Evolutionary conservation across 2,888 invertebrate genomes (phyloP), one percentile per base, ranked within the genome.

Genomic region (Kryphioiulus occultus): DNA sequence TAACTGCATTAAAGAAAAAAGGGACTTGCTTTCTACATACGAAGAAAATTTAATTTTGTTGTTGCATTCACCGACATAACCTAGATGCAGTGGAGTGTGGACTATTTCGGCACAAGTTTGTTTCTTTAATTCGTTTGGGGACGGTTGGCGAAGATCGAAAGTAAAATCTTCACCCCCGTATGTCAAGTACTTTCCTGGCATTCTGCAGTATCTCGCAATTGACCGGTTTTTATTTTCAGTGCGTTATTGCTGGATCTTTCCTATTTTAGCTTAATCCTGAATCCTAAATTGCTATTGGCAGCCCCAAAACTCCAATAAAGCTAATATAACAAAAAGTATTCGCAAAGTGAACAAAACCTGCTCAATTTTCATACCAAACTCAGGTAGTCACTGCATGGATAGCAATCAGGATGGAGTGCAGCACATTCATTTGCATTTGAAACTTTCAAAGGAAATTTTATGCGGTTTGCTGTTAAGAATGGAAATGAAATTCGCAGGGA

Each of bases 91-190:
- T n/a, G n/a, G 53, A 53, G 53, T 53, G 17, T 53, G 53, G 53
- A 53, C 19, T 53, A 53, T 53, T 53, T 53, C 5, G 53, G 53
- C 53, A n/a, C 53, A n/a, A 53, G 53, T n/a, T 53, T 53, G 53
- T n/a, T 53, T 53, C n/a, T n/a, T n/a, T 53, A 5, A n/a, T 53
- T n/a, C 19, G 12, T 53, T 35, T 35, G 35, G 35, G 35, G 35
- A n/a, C n/a, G 53, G n/a, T n/a, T n/a, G 53, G n/a, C 53, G 53
- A 53, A 53, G n/a, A 53, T 53, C 53, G 53, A 53, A 53, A 53
- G 53, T 53, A 17, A 53, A 53, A 53, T 53, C n/a, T 53, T 53
- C 17, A 19, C 17, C n/a, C 17, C 17, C 19, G 17, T 53, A 53
- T 53, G 53, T 53, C 53, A 53, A 53, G 53, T 53, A n/a, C 53